Conservation (phyloP, 2,888 invertebrate genomes). For the Drosophila prostipennis region DNA sequence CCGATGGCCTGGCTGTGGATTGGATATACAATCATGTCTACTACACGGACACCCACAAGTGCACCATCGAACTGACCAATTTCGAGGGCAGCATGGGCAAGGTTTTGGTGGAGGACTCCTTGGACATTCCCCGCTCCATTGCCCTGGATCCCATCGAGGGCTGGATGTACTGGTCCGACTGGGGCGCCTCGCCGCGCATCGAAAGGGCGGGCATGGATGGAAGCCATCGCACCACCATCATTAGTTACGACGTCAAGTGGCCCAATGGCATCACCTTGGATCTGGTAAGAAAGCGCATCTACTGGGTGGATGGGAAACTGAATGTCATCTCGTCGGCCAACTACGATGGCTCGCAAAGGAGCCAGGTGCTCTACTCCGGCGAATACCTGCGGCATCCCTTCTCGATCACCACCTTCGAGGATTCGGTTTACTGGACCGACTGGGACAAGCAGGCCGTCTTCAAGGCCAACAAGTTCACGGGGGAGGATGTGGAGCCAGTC, state of each 20-base stretch:
- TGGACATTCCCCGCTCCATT: constrained; percentile 97
- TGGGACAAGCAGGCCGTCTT: constrained; percentile 97
- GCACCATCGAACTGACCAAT: constrained; percentile 96
- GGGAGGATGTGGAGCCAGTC: constrained; percentile 90
- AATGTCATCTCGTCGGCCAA: constrained; percentile 96
- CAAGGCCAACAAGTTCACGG: constrained; percentile 96
- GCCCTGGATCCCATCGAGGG: constrained; percentile 96
- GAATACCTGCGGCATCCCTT: constrained; percentile 96
- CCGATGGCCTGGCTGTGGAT: constrained; percentile 98
- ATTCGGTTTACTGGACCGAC: constrained; percentile 98
- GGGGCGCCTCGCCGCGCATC: constrained; percentile 96
- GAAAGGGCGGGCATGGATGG: constrained; percentile 99
- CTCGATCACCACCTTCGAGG: constrained; percentile 98
- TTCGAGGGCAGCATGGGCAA: constrained; percentile 96
- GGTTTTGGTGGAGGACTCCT: constrained; percentile 92
- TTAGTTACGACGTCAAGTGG: constrained; percentile 95
- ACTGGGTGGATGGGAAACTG: constrained; percentile 98
- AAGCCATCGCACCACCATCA: constrained; percentile 92
- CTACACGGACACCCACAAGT: constrained; percentile 97
- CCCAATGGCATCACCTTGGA: constrained; percentile 98
- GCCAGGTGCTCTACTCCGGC: constrained; percentile 91
- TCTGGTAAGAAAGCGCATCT: constrained; percentile 93
- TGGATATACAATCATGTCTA: constrained; percentile 99
- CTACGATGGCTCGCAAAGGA: constrained; percentile 91
- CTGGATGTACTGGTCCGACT: constrained; percentile 99